Conservation (phyloP, 1,140 invertebrate species). For the Drosophila kohkoa region DNA sequence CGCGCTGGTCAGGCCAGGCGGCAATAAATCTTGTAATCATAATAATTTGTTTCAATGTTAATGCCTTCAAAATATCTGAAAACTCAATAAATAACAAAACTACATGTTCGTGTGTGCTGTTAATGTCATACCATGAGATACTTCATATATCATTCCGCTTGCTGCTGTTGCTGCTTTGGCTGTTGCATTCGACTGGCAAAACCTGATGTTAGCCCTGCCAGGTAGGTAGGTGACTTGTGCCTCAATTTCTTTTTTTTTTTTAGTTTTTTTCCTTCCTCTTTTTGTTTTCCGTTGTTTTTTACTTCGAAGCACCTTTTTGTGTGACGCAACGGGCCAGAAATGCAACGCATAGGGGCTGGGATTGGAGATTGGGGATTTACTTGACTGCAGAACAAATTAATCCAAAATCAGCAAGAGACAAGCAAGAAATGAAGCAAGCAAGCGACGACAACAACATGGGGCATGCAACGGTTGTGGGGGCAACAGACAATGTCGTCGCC, state of each 20-base stretch:
- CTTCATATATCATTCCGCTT: constrained; percentile 82
- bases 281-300: constrained; percentile 8
- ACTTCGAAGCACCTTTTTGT: constrained; percentile 30
- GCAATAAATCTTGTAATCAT: constrained; percentile 84
- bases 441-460: constrained; percentile 15
- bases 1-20: constrained; percentile 48
- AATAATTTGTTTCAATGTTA: constrained; percentile 85
- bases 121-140: constrained; percentile 85
- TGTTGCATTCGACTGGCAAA: constrained; percentile 10
- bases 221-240: constrained; percentile 66
- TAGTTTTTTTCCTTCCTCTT: constrained; percentile 20
- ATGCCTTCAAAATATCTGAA: constrained; percentile 84
- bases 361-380: constrained; percentile 70
- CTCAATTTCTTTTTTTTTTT: constrained; percentile 25
- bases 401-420: constrained; percentile 78
- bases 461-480: constrained; percentile 3
- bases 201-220: constrained; percentile 43
- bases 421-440: constrained; percentile 34
- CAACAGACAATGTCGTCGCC: constrained; percentile 28
- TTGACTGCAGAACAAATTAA: constrained; percentile 81
- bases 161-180: constrained; percentile 30
- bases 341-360: constrained; percentile 53
- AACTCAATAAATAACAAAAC: constrained; percentile 84
- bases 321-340: constrained; percentile 73
- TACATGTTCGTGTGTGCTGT: constrained; percentile 84